These are phyloP conservation scores for Syrmaticus mikado DNA, from an alignment of 2,113 vertebrate species.

Conservation along the genomic window DNA sequence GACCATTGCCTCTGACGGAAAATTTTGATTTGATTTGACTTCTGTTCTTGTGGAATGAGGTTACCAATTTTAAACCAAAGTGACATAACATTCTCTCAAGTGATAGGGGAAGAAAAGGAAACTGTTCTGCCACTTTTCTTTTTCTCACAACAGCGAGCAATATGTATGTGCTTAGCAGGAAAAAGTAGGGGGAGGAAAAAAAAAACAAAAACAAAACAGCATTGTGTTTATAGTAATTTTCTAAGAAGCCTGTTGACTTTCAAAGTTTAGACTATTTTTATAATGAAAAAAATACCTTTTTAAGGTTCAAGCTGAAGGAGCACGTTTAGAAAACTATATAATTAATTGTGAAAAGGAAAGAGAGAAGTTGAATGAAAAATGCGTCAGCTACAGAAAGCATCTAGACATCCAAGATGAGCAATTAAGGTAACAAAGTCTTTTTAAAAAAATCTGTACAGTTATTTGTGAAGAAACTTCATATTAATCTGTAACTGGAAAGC, in stretches of 20 bases:
- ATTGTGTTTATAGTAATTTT: background rate
- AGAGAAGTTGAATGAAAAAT: slow-evolving; percentile 82
- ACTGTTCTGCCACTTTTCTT: background rate
- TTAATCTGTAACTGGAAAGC: background rate
- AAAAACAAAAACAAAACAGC: background rate
- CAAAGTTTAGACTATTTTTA: background rate
- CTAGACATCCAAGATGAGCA: slow-evolving; percentile 76
- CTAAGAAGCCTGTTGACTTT: background rate
- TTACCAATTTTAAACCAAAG: background rate
- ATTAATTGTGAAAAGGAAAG: slow-evolving; percentile 84
- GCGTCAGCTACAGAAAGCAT: slow-evolving; percentile 79
- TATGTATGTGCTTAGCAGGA: background rate
- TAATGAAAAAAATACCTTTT: slow-evolving; percentile 58
- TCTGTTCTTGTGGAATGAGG: background rate
- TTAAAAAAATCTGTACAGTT: background rate
- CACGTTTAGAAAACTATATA: slow-evolving; percentile 80
- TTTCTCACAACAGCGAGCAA: background rate
- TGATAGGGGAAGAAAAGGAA: background rate
- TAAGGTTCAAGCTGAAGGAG: slow-evolving; percentile 88
- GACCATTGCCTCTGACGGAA: background rate
- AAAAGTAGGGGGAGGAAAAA: background rate
- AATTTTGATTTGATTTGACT: background rate
- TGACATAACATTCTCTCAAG: background rate
- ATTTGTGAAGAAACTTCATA: background rate
- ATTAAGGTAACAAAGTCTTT: slow-evolving; percentile 78